These are phyloP conservation scores for Carterocephalus palaemon DNA, from an alignment of 2,888 invertebrate genomes.

Conservation along the genomic window DNA sequence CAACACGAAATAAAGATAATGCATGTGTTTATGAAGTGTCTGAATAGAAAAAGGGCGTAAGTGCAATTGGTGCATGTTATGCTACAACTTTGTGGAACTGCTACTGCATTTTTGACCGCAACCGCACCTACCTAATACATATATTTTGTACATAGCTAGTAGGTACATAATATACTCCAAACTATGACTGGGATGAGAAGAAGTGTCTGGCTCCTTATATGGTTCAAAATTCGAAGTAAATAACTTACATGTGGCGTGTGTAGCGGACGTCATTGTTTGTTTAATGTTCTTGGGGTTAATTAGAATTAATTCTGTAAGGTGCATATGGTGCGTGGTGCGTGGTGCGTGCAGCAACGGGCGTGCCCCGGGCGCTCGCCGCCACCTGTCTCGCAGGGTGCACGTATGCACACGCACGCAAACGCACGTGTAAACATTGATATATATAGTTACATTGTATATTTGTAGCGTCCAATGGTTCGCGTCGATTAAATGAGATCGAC, in stretches of 20 bases:
- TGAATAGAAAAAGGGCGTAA: no score
- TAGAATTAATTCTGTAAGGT: conserved; percentile 7
- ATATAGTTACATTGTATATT: background rate
- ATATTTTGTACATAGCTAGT: background rate
- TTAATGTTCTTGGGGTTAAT: conserved; percentile 16
- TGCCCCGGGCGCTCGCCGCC: conserved; percentile 50
- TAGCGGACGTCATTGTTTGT: conserved; percentile 21
- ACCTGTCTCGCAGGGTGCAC: conserved; percentile 46
- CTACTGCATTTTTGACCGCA: no score
- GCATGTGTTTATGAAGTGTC: no score
- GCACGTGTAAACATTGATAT: background rate
- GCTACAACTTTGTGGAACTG: no score
- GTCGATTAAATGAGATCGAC: no score
- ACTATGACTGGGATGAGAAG: no score
- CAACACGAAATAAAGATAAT: no score
- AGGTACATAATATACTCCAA: background rate
- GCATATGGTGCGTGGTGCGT: conserved; percentile 26
- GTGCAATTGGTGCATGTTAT: no score
- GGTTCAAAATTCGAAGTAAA: no score
- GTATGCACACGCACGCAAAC: conserved; percentile 32
- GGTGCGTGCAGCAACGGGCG: conserved; percentile 46
- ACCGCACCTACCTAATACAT: conserved; percentile 3
- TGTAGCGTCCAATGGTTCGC: no score
- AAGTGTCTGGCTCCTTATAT: no score
- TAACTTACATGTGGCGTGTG: conserved; percentile 12